Percentiles rank a stretch among this genome's conserved stretches.
These are phyloP conservation scores for Zeuzera pyrina DNA, from an alignment of 2,888 invertebrate species.

Conservation along the genomic window DNA sequence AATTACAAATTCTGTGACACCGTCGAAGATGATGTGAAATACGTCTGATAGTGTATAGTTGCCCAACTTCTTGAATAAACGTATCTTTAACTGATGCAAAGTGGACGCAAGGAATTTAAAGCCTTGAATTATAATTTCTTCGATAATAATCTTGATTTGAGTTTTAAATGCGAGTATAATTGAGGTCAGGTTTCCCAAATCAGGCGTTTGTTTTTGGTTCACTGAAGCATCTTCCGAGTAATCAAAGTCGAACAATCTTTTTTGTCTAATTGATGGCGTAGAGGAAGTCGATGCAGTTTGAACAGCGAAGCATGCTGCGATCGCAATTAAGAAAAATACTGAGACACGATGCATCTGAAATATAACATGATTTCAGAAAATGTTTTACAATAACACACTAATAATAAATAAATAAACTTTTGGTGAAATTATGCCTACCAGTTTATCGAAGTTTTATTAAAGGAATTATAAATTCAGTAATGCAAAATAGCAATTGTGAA, in stretches of 20 bases:
- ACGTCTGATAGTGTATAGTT: conserved; percentile 34
- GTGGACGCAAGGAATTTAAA: conserved; percentile 23
- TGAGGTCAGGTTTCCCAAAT: not conserved
- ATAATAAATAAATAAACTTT: no score
- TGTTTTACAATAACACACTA: no score
- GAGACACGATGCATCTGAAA: conserved; percentile 22
- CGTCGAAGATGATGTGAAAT: conserved; percentile 29
- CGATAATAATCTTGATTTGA: conserved; percentile 31
- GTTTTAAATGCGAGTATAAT: conserved; percentile 24
- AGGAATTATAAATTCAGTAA: no score
- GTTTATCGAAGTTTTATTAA: no score
- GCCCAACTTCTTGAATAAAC: conserved; percentile 31
- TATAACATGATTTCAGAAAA: no score
- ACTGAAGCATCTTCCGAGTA: conserved; percentile 8
- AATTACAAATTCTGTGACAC: conserved; percentile 23
- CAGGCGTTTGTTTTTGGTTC: conserved; percentile 1
- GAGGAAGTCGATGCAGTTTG: not conserved
- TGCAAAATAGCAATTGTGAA: no score
- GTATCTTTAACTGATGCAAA: conserved; percentile 29
- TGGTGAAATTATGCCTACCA: no score
- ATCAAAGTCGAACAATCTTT: conserved; percentile 5
- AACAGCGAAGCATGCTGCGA: conserved; percentile 2
- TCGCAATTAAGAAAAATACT: not conserved
- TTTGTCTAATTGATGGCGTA: conserved; percentile 8
- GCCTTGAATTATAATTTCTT: conserved; percentile 26